phyloP scores from a whole-genome alignment of 2,888 invertebrate species.

The Drosophila robusta region DNA sequence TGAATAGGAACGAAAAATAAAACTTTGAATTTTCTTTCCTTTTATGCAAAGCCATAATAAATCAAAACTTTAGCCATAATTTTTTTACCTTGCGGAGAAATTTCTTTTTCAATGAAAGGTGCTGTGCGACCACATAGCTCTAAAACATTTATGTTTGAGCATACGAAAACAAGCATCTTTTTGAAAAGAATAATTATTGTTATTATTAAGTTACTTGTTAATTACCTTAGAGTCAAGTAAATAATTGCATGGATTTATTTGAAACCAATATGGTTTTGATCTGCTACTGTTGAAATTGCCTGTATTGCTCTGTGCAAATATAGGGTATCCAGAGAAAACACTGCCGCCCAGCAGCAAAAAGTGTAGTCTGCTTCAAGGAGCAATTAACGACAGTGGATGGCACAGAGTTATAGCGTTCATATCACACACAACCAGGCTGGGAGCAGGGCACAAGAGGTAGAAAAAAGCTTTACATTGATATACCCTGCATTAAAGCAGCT shows the following conservation, averaged over 20 bases:
- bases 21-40: not conserved
- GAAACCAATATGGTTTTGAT: too few relatives aligned
- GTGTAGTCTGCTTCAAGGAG: conserved; percentile 76
- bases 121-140: too few relatives aligned
- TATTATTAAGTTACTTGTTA: too few relatives aligned
- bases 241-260: too few relatives aligned
- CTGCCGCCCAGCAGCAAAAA: conserved; percentile 53
- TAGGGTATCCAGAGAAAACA: conserved; percentile 43
- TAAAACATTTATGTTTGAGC: too few relatives aligned
- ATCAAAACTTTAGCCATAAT: not conserved
- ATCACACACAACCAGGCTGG: conserved; percentile 59
- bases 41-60: not conserved
- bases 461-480: conserved; percentile 29
- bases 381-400: conserved; percentile 78
- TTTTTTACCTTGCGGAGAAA: not conserved
- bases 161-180: too few relatives aligned
- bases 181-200: too few relatives aligned
- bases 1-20: not conserved
- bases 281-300: not conserved
- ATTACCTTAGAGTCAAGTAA: too few relatives aligned
- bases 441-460: conserved; percentile 27
- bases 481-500: conserved; percentile 26
- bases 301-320: not conserved
- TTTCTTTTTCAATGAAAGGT: not conserved
- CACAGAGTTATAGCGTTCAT: conserved; percentile 71